Conservation (phyloP, 2,113 vertebrate genomes). For the Phalacrocorax carbo region DNA sequence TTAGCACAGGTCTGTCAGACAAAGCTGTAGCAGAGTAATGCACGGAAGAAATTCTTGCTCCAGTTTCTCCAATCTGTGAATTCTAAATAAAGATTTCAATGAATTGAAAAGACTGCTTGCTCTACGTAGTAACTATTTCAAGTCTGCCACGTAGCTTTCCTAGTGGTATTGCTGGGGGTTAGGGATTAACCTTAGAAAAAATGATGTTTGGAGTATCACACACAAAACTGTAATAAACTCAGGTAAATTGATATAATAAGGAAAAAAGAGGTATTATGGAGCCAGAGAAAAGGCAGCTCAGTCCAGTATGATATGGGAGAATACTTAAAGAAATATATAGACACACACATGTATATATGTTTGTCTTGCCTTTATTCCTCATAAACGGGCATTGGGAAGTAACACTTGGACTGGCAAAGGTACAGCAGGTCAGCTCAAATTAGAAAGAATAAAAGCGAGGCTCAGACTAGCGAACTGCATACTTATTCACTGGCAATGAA, state of each 20-base stretch:
- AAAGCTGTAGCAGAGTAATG: background rate
- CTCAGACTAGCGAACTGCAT: background rate
- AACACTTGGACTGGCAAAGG: background rate
- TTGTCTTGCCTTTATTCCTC: background rate
- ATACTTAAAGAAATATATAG: background rate
- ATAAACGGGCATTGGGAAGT: background rate
- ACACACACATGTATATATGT: background rate
- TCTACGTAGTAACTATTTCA: conserved; percentile 47
- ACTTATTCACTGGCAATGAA: rapidly evolving
- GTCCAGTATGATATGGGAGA: background rate
- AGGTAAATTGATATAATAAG: conserved; percentile 3
- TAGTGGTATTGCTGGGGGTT: background rate
- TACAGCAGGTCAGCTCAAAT: background rate
- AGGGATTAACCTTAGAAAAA: conserved; percentile 65
- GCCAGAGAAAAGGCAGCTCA: background rate
- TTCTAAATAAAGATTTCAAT: background rate
- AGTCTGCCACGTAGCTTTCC: conserved; percentile 3
- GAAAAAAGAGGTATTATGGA: background rate
- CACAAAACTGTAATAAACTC: conserved; percentile 30
- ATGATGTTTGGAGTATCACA: conserved; percentile 56
- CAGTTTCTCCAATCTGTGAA: background rate
- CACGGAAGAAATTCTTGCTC: background rate
- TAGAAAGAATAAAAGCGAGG: background rate
- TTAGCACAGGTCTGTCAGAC: conserved; percentile 11
- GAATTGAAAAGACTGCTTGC: background rate